These are phyloP conservation scores for Sebastes steindachneri DNA, from an alignment of 2,797 vertebrate species.

Conservation along the genomic window DNA sequence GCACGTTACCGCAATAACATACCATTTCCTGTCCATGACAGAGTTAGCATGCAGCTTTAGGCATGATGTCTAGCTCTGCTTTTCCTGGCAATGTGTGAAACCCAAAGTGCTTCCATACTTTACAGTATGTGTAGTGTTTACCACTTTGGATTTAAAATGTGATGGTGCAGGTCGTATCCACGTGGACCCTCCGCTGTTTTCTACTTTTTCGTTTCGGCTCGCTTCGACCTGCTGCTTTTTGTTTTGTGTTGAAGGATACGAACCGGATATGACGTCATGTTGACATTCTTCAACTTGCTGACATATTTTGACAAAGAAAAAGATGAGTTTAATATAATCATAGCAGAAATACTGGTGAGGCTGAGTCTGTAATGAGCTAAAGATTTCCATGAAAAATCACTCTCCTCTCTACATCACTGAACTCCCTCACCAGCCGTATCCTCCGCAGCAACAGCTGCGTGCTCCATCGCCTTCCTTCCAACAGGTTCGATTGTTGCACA, in stretches of 20 bases:
- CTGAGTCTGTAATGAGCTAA: not conserved
- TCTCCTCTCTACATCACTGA: not conserved
- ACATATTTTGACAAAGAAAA: not conserved
- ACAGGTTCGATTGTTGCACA: not conserved
- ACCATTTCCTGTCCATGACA: rapidly evolving
- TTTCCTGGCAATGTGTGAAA: no score
- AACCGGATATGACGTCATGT: no score
- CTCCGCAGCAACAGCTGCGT: not conserved
- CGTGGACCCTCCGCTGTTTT: no score
- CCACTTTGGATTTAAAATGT: no score
- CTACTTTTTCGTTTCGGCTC: no score
- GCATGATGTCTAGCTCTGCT: rapidly evolving
- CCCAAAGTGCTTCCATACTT: no score
- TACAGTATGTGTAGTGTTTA: no score
- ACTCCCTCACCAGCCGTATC: not conserved
- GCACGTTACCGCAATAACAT: rapidly evolving
- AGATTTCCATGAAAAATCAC: not conserved
- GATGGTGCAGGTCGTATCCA: no score
- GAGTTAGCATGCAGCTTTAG: no score
- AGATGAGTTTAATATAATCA: not conserved
- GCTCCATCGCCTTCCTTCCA: not conserved
- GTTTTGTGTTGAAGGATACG: no score
- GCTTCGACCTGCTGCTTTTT: no score
- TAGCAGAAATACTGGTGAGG: not conserved
- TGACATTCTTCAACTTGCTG: no score